Evolutionary conservation across 2,113 vertebrate species (phyloP), one percentile per base, ranked within the genome.

Genomic region (Apaloderma vittatum): DNA sequence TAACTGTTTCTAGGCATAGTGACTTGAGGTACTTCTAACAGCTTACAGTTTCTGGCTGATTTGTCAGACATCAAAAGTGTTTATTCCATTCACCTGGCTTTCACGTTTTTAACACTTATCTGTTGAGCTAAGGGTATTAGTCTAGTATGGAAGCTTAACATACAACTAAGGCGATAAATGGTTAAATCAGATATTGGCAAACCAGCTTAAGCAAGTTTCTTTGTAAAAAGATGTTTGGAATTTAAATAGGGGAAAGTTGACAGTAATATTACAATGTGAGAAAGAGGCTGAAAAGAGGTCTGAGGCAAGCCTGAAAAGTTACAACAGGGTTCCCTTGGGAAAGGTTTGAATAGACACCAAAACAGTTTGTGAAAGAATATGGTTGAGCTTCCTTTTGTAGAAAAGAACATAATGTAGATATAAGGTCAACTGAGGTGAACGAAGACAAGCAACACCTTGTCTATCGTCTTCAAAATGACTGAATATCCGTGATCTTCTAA

Each of bases 131-230:
- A 93, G 72, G 32, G 40, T 63, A 88, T 59, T 17, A 63, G 12
- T 34, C 30, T 74, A 34, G 34, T 82, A 29, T 26, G 30, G 40
- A 79, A 86, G 55, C 5, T 52, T 77, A 86, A 78, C 24, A 17
- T 26, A 66, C 29, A 75, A 46, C 37, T 82, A 40, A 75, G 66
- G 26, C 75, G 36, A 67, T 19, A 94, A 95, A 86, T 1, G 0
- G 65, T 89, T 94, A 85, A 90, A 93, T 78, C 48, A 65, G 23
- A 73, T 49, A 66, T 83, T 92, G 66, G 40, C 54, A 82, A 90
- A 97, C 11, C 5, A 88, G 4, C n/a, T 82, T 59, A 67, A 58
- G 7, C 23, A 27, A 75, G 15, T 55, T 75, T 75, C 20, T 65
- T 86, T 81, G 58, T n/a, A 93, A 40, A 88, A 93, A 90, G 19